Evolutionary conservation across 2,797 vertebrate genomes (phyloP).

Genomic region (Lacerta bilineata): DNA sequence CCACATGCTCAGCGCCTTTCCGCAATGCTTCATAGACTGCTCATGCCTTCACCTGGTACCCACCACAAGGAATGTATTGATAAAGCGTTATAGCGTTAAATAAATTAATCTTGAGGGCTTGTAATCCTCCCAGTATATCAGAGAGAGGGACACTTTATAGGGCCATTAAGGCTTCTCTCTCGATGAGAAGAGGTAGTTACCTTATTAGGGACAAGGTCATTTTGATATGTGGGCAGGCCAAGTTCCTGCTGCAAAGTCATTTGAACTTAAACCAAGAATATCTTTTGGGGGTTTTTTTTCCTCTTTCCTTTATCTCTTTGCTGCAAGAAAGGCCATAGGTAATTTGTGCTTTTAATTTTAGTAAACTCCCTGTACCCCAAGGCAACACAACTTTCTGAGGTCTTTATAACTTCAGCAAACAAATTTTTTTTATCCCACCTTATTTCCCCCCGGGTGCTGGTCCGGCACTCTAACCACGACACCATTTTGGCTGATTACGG

Average conservation of each 20-base stretch:
- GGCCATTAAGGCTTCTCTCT: conserved; percentile 65
- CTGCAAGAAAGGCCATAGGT: background rate
- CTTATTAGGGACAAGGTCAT: conserved; percentile 73
- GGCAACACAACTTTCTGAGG: background rate
- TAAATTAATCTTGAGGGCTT: conserved; percentile 65
- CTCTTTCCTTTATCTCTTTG: no score
- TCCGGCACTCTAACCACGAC: no score
- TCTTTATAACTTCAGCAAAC: background rate
- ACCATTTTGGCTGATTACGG: no score
- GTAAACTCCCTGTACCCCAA: background rate
- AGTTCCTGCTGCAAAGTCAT: conserved; percentile 68
- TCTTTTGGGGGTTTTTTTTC: conserved; percentile 32
- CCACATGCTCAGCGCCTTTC: conserved; percentile 41
- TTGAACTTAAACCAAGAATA: conserved; percentile 57
- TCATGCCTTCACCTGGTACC: conserved; percentile 39
- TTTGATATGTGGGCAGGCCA: conserved; percentile 50
- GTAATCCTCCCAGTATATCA: conserved; percentile 59
- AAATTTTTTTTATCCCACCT: no score
- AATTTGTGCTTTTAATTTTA: background rate
- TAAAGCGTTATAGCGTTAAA: conserved; percentile 70
- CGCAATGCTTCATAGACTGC: conserved; percentile 40
- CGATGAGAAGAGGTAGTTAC: conserved; percentile 63
- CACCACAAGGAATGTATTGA: conserved; percentile 61
- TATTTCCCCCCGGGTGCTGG: no score
- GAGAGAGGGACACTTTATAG: conserved; percentile 58